phyloP scores from a whole-genome alignment of 2,113 vertebrate genomes.

The Barnardius zonarius region DNA sequence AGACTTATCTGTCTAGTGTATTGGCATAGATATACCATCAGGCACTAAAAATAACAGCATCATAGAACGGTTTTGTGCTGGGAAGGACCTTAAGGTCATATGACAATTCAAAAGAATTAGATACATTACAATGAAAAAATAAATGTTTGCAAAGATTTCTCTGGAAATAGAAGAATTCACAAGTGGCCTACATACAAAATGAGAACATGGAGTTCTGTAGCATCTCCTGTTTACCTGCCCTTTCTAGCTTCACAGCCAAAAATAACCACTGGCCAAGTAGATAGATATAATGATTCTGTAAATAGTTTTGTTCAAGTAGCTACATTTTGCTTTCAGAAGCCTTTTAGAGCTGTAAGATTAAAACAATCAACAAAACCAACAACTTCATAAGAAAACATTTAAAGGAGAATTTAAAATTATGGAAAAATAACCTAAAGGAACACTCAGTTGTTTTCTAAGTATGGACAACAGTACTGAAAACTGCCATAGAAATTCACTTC shows the following conservation, averaged over 20 bases:
- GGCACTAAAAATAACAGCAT: not conserved
- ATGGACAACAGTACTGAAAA: not conserved
- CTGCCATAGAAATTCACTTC: not conserved
- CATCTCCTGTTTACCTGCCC: not conserved
- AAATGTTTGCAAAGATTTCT: not conserved
- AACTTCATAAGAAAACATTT: not conserved
- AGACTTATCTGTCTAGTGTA: not conserved
- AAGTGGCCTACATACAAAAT: not conserved
- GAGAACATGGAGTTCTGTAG: not conserved
- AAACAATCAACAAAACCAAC: not conserved
- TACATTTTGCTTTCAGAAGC: not conserved
- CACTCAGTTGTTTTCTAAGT: not conserved
- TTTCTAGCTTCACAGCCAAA: not conserved
- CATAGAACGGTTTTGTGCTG: not conserved
- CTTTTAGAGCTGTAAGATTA: not conserved
- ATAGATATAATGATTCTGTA: not conserved
- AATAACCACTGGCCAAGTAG: not conserved
- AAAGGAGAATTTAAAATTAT: not conserved
- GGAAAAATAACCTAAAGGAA: not conserved
- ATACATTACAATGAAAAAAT: not conserved
- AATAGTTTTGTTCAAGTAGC: not conserved
- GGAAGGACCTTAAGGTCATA: not conserved
- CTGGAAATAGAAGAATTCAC: not conserved
- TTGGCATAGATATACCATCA: not conserved
- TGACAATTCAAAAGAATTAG: not conserved